phyloP scores from a whole-genome alignment of 2,797 vertebrate species.

The Xerus rutilus region DNA sequence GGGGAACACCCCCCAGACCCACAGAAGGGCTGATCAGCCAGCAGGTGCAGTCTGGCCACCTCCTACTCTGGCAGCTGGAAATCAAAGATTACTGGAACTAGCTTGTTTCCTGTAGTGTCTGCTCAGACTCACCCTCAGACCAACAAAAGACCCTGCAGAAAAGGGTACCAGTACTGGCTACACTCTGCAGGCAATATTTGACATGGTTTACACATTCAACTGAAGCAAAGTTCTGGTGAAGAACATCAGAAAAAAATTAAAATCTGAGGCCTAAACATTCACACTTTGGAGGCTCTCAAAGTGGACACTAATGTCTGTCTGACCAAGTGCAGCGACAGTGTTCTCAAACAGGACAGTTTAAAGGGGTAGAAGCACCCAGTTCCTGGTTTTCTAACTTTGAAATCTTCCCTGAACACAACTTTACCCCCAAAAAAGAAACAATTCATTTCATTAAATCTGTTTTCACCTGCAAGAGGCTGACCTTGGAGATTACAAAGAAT shows the following conservation, averaged over 20 bases:
- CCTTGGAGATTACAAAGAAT: conserved; percentile 44
- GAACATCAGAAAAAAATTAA: neutral
- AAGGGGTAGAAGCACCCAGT: rapidly evolving
- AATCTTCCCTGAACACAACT: neutral
- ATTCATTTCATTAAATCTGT: neutral
- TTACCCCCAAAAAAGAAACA: neutral
- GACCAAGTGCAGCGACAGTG: neutral
- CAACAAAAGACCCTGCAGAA: neutral
- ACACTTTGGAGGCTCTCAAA: neutral
- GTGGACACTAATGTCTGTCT: neutral
- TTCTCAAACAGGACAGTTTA: neutral
- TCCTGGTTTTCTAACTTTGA: neutral
- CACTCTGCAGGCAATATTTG: neutral
- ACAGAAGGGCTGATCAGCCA: neutral
- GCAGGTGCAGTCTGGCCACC: neutral
- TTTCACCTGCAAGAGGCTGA: conserved; percentile 34
- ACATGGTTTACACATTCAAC: neutral
- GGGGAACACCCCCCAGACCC: neutral
- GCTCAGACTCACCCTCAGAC: neutral
- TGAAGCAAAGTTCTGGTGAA: neutral
- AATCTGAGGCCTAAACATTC: neutral
- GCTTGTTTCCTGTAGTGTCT: neutral
- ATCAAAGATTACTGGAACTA: neutral
- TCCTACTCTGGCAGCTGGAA: neutral
- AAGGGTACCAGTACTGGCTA: neutral